phyloP scores from a whole-genome alignment of 2,113 vertebrate genomes.

The Xiphophorus maculatus region DNA sequence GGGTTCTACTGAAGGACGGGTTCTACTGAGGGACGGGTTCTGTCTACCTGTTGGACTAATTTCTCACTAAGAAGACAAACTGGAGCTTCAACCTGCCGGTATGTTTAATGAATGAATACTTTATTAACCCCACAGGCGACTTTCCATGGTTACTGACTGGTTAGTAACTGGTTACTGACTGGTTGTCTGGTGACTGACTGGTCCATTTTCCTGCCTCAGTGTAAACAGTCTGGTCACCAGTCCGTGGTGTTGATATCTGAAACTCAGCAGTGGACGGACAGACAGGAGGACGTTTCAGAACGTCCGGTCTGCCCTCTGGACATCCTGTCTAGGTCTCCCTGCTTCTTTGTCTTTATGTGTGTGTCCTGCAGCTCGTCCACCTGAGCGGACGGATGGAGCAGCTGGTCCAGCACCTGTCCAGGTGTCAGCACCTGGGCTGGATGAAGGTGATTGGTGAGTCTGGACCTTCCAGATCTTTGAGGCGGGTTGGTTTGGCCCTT shows the following conservation, averaged over 20 bases:
- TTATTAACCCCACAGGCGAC: too few species aligned
- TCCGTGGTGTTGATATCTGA: too few species aligned
- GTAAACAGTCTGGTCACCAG: too few species aligned
- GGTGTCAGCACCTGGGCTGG: constrained; percentile 75
- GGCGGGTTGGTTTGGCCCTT: too few species aligned
- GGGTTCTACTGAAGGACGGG: not conserved
- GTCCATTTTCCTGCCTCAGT: too few species aligned
- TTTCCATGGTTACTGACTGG: too few species aligned
- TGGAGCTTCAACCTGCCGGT: not conserved
- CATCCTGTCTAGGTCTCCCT: not conserved
- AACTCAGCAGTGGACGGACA: too few species aligned
- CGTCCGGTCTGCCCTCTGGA: too few species aligned
- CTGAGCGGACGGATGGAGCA: constrained; percentile 45
- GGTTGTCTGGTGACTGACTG: too few species aligned
- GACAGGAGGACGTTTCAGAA: too few species aligned
- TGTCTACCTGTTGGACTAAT: not conserved
- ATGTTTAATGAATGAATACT: not conserved
- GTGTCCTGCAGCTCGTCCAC: not conserved
- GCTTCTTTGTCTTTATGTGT: constrained; percentile 1
- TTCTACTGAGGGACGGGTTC: not conserved
- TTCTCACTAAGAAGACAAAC: not conserved
- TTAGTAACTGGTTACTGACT: too few species aligned
- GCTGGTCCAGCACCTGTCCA: constrained; percentile 63
- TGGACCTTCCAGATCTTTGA: too few species aligned
- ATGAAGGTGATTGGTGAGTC: constrained; percentile 75